A percentile compares a stretch with the other conserved stretches of the same genome.
Conservation (phyloP, 1,140 invertebrate genomes). For the Drosophila kurseongensis region DNA sequence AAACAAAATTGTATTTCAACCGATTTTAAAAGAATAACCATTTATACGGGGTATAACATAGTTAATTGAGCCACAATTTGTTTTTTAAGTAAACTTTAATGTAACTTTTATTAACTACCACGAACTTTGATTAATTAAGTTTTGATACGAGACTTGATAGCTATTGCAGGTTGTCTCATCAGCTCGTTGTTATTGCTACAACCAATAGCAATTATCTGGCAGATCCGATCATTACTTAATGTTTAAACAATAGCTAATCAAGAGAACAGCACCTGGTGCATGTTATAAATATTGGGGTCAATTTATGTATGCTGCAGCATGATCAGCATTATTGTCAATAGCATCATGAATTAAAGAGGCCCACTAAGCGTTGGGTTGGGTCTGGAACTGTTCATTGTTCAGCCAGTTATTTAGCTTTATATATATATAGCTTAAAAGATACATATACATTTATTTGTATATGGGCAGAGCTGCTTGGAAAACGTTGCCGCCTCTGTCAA, state of each 20-base stretch:
- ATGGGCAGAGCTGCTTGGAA: slow-evolving; percentile 69
- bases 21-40: no score
- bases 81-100: no score
- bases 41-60: no score
- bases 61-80: no score
- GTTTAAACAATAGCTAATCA: slow-evolving; percentile 31
- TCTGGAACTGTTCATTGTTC: slow-evolving; percentile 37
- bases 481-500: slow-evolving; percentile 40
- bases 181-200: neutral
- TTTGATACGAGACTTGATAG: slow-evolving; percentile 1
- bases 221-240: slow-evolving; percentile 15
- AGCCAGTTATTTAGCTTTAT: slow-evolving; percentile 1
- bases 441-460: slow-evolving; percentile 15
- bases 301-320: slow-evolving; percentile 13
- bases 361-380: slow-evolving; percentile 4
- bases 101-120: no score
- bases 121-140: neutral
- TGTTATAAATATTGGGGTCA: slow-evolving; percentile 39
- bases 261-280: slow-evolving; percentile 36
- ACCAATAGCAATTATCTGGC: neutral
- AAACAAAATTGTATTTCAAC: no score
- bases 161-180: no score
- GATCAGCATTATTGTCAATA: slow-evolving; percentile 13
- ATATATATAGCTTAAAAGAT: neutral
- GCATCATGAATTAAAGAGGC: neutral